Evolutionary conservation across 2,113 vertebrate genomes (phyloP), one percentile per base, ranked within the genome.

Genomic region (Scopus umbretta): DNA sequence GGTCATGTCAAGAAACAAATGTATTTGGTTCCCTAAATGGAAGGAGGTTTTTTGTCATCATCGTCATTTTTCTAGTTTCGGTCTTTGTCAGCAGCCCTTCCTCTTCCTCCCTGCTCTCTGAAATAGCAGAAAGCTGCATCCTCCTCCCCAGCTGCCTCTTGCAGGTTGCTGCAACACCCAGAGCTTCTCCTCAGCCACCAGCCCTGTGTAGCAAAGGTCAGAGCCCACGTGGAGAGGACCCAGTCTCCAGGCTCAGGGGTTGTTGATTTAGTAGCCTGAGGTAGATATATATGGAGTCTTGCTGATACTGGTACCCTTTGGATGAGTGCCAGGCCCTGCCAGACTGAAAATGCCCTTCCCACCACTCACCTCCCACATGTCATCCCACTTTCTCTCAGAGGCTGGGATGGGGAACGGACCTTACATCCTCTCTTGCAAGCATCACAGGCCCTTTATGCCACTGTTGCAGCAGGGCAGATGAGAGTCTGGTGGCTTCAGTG

Each of bases 71-170:
- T 94, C 78, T 76, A 95, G 91, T 97, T 97, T 97, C 91, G 0
- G 38, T 95, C 86, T 96, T 88, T 74, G 92, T 95, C 94, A 88
- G 94, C 93, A 90, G 90, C 92, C 66, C 78, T 96, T 95, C 90
- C 87, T 94, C 93, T 96, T 97, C 96, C 96, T 93, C 94, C 38
- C 71, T 86, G 71, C 66, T 80, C 81, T 68, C 92, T 0, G 0
- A 96, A 96, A 96, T 72, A 96, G 81, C 86, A 92, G 71, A 83
- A 63, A 88, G 75, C 84, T 94, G 87, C 93, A 82, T 76, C 74
- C 70, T 97, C 67, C 93, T 87, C 81, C 66, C 74, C 66, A 66
- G 87, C 81, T 91, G 78, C 73, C 62, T 92, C 86, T 94, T 2
- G 3, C 11, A 65, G 20, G 18, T 56, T 94, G 61, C 70, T 93